Evolutionary conservation across 2,797 vertebrate species (phyloP).

Genomic region (Aldrovandia affinis): DNA sequence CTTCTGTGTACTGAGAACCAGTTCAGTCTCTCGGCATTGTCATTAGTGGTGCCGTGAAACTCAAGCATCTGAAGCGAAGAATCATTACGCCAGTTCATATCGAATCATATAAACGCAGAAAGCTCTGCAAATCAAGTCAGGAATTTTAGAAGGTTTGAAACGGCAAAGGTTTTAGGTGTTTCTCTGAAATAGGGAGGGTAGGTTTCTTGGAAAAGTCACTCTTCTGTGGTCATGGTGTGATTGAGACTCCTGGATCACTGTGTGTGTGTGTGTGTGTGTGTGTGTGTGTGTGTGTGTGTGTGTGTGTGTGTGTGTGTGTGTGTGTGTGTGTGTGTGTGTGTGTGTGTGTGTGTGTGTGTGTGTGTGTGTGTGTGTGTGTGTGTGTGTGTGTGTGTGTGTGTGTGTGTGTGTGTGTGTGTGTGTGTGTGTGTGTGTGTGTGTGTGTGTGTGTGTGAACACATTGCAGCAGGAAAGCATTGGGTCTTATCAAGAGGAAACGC

Average conservation of each 20-base stretch:
- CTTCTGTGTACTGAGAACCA: background rate
- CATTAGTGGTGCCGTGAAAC: background rate
- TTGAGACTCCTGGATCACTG: background rate
- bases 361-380: conserved; percentile 51
- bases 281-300: conserved; percentile 39
- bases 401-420: conserved; percentile 14
- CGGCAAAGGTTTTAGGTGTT: background rate
- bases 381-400: conserved; percentile 39
- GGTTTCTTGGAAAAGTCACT: background rate
- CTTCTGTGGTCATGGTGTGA: too few relatives aligned
- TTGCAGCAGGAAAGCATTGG: conserved; percentile 20
- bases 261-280: conserved; percentile 54
- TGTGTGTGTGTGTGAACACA: conserved; percentile 23
- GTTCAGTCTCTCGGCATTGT: background rate
- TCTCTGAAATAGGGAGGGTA: background rate
- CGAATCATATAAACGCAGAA: background rate
- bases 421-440: conserved; percentile 26
- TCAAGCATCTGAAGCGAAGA: background rate
- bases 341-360: conserved; percentile 26
- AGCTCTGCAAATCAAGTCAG: background rate
- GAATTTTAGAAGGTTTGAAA: background rate
- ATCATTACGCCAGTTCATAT: background rate
- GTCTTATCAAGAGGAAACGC: conserved; percentile 41
- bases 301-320: conserved; percentile 7
- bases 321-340: conserved; percentile 24